Percentiles rank a stretch among this genome's conserved stretches.
Conservation (phyloP, 2,113 vertebrate genomes). For the Gallinago undulata region DNA sequence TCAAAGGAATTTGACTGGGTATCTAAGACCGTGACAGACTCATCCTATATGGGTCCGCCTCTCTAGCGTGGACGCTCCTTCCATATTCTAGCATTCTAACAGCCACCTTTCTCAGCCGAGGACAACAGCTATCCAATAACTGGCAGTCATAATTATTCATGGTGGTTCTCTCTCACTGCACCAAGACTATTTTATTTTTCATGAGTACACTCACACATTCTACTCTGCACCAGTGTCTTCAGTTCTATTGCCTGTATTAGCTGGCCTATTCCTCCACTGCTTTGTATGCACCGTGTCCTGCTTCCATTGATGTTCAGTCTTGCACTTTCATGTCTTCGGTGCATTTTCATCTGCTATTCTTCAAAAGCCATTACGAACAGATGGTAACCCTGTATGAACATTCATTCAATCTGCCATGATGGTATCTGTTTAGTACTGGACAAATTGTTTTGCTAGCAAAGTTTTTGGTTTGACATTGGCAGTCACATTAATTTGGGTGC, state of each 20-base stretch:
- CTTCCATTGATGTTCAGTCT: not conserved
- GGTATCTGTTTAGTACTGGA: not conserved
- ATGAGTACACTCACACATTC: not conserved
- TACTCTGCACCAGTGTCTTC: not conserved
- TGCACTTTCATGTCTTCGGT: not conserved
- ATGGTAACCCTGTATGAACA: not conserved
- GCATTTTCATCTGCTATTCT: not conserved
- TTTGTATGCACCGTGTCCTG: not conserved
- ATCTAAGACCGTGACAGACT: not conserved
- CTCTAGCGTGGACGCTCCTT: not conserved
- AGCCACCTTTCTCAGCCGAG: not conserved
- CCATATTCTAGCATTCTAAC: not conserved
- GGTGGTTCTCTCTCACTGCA: not conserved
- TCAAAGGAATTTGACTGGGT: not conserved
- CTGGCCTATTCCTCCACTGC: not conserved
- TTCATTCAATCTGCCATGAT: not conserved
- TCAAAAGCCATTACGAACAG: not conserved
- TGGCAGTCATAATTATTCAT: not conserved
- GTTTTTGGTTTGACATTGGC: constrained; percentile 23
- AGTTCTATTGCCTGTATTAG: not conserved
- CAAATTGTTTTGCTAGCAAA: constrained; percentile 7
- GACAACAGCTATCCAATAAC: not conserved
- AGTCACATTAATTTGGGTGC: not conserved
- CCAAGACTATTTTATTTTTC: not conserved
- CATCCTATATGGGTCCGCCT: too few species aligned